phyloP scores from a whole-genome alignment of 2,113 vertebrate species.

The Gallinago jamesoni region DNA sequence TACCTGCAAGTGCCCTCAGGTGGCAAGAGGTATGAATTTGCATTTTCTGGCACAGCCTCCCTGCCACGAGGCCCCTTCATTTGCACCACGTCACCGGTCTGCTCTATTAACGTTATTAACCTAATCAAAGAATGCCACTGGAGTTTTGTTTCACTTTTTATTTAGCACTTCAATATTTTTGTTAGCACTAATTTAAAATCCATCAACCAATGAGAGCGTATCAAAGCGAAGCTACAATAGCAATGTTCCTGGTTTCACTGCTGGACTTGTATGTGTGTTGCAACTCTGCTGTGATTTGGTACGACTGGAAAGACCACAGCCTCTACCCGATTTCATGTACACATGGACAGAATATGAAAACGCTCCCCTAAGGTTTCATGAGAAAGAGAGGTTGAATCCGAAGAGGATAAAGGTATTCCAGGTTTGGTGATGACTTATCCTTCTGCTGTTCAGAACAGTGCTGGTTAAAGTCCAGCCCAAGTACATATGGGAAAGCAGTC shows the following conservation, averaged over 20 bases:
- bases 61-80: not conserved
- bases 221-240: not conserved
- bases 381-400: not conserved
- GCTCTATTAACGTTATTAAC: not conserved
- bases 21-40: not conserved
- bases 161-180: not conserved
- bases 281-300: not conserved
- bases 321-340: not conserved
- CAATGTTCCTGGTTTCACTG: not conserved
- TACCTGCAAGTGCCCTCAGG: not conserved
- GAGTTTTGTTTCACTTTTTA: not conserved
- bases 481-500: conserved; percentile 58
- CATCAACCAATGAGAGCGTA: not conserved
- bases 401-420: not conserved
- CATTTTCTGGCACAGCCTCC: not conserved
- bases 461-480: not conserved
- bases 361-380: not conserved
- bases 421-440: not conserved
- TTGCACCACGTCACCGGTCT: not conserved
- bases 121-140: not conserved
- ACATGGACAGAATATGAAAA: not conserved
- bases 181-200: not conserved
- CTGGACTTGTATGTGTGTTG: not conserved
- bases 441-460: conserved; percentile 30
- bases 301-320: not conserved